Conservation (phyloP, 2,797 vertebrate genomes). For the Leptatherina wallacei region DNA sequence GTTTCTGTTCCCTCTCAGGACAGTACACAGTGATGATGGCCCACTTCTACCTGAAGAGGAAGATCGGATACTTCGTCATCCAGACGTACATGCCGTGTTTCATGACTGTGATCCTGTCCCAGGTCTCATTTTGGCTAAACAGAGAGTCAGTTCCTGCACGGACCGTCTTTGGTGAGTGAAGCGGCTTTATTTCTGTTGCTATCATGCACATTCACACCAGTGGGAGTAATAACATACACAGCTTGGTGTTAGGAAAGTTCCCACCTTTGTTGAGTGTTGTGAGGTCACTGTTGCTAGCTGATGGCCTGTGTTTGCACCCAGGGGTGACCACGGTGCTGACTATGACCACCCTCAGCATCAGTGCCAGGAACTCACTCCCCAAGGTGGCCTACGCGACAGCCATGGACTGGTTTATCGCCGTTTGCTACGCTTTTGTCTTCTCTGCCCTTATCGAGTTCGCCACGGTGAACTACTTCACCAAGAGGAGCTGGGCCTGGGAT, state of each 20-base stretch:
- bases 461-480: slow-evolving; percentile 98
- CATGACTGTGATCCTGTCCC: slow-evolving; percentile 95
- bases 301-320: slow-evolving; percentile 58
- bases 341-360: slow-evolving; percentile 98
- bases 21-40: slow-evolving; percentile 96
- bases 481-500: slow-evolving; percentile 98
- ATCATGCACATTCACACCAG: slow-evolving; percentile 21
- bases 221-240: slow-evolving; percentile 25
- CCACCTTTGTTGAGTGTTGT: slow-evolving; percentile 16
- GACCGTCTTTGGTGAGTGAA: slow-evolving; percentile 92
- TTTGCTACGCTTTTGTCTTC: slow-evolving; percentile 98
- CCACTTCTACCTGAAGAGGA: slow-evolving; percentile 95
- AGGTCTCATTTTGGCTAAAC: slow-evolving; percentile 96
- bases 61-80: slow-evolving; percentile 97
- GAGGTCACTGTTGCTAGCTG: neutral
- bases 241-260: slow-evolving; percentile 45
- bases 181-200: slow-evolving; percentile 2
- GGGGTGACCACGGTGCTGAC: slow-evolving; percentile 98
- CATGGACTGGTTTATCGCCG: slow-evolving; percentile 99
- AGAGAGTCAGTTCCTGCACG: slow-evolving; percentile 94
- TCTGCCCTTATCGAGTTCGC: slow-evolving; percentile 97
- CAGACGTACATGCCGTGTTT: slow-evolving; percentile 96
- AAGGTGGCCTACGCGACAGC: slow-evolving; percentile 98
- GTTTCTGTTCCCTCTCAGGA: slow-evolving; percentile 74
- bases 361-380: slow-evolving; percentile 95